Conservation (phyloP, 2,888 invertebrate species). For the Amblyjoppa proteus region DNA sequence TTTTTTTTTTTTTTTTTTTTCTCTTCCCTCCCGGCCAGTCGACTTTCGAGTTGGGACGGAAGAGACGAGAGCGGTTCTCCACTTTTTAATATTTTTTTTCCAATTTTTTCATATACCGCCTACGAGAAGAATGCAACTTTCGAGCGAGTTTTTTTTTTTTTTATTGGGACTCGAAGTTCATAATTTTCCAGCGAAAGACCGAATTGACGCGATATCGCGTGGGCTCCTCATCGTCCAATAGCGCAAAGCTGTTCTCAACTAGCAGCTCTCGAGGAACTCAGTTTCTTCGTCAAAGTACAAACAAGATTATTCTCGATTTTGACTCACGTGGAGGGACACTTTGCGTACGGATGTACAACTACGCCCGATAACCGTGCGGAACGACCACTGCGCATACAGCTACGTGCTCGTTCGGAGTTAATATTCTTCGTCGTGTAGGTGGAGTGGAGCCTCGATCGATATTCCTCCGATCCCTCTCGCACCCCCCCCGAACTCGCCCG, state of each 20-base stretch:
- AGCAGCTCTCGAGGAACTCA: too few species aligned
- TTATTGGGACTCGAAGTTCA: conserved; percentile 43
- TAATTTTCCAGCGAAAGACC: background rate
- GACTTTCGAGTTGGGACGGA: conserved; percentile 22
- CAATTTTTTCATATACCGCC: conserved; percentile 43
- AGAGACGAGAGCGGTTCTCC: background rate
- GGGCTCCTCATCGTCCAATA: too few species aligned
- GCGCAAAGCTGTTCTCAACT: too few species aligned
- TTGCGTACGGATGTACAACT: background rate
- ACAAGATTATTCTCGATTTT: too few species aligned
- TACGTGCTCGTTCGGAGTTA: conserved; percentile 33
- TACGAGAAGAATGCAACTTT: conserved; percentile 26
- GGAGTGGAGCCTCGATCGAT: conserved; percentile 58
- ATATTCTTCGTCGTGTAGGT: conserved; percentile 45
- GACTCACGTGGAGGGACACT: too few species aligned
- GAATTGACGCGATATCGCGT: too few species aligned
- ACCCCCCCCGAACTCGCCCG: conserved; percentile 41
- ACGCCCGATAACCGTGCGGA: background rate
- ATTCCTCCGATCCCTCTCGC: conserved; percentile 45
- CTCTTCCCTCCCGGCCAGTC: conserved; percentile 17
- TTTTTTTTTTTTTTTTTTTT: conserved; percentile 56
- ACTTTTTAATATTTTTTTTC: conserved; percentile 20
- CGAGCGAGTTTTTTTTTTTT: conserved; percentile 34
- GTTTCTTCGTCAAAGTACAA: too few species aligned
- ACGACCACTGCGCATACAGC: background rate